Percentiles rank a stretch among this genome's conserved stretches.
phyloP scores from a whole-genome alignment of 1,140 invertebrate species.

The Colletes latitarsis region DNA sequence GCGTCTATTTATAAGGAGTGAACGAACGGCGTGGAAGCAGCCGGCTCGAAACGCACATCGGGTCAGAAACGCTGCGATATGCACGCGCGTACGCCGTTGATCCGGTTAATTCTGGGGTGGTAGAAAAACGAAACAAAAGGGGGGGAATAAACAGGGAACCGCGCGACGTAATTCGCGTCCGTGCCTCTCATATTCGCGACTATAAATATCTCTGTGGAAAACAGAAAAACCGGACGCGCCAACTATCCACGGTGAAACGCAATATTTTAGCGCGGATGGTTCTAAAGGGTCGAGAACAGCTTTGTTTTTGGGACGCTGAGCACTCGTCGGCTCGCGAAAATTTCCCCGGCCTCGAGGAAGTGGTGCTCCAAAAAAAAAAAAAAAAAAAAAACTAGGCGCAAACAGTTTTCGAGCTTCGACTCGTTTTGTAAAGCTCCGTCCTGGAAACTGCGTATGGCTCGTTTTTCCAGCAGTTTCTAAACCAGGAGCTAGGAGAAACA shows the following conservation, averaged over 20 bases:
- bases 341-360: no score
- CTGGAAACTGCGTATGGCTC: no score
- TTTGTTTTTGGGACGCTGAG: slow-evolving; percentile 13
- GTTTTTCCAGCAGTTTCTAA: no score
- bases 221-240: background rate
- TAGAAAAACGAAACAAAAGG: no score
- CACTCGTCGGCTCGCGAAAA: background rate
- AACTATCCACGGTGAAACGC: background rate
- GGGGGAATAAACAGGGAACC: background rate
- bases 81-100: background rate
- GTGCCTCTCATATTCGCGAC: slow-evolving; percentile 9
- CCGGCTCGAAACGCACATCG: slow-evolving; percentile 52
- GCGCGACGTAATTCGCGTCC: background rate
- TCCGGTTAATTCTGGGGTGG: slow-evolving; percentile 39
- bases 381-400: no score
- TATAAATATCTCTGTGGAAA: background rate
- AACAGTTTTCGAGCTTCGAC: no score
- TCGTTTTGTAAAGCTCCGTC: no score
- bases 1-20: slow-evolving; percentile 76
- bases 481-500: background rate
- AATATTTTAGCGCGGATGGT: slow-evolving; percentile 12
- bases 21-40: slow-evolving; percentile 66
- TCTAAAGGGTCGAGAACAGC: background rate
- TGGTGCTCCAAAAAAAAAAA: no score
- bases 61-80: slow-evolving; percentile 26